Conservation (phyloP, 2,888 invertebrate genomes). For the Epiblema foenella region DNA sequence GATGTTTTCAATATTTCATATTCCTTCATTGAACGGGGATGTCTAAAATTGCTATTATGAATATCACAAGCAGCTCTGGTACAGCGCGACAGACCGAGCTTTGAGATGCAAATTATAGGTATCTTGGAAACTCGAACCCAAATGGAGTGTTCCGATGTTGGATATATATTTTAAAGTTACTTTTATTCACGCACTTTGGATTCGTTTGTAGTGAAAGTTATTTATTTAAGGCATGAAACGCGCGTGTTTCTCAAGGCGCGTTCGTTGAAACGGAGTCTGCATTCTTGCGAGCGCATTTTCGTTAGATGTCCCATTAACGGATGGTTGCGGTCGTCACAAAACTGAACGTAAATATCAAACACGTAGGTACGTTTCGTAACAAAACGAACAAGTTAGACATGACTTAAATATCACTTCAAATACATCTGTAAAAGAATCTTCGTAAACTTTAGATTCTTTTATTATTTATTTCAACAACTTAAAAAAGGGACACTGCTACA, state of each 20-base stretch:
- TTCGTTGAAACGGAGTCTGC: background rate
- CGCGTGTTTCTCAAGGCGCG: background rate
- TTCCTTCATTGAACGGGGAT: constrained; percentile 34
- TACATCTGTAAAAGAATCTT: too few species aligned
- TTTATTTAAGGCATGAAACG: background rate
- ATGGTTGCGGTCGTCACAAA: too few species aligned
- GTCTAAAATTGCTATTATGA: constrained; percentile 42
- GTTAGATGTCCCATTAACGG: too few species aligned
- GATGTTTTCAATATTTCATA: constrained; percentile 40
- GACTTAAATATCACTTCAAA: too few species aligned
- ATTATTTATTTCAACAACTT: too few species aligned
- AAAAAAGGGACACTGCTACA: too few species aligned
- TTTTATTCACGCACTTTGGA: background rate
- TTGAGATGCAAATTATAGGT: constrained; percentile 42
- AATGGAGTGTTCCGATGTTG: constrained; percentile 36
- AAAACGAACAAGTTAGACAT: too few species aligned
- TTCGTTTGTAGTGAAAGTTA: background rate
- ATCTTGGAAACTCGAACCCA: constrained; percentile 25
- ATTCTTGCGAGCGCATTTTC: too few species aligned
- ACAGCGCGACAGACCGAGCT: constrained; percentile 25
- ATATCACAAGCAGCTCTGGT: constrained; percentile 34
- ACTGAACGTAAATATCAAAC: too few species aligned
- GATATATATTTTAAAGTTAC: background rate
- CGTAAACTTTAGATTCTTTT: too few species aligned
- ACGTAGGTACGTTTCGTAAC: too few species aligned